Percentiles rank a stretch among this genome's conserved stretches.
Conservation (phyloP, 2,888 invertebrate genomes). For the Noctua janthina region DNA sequence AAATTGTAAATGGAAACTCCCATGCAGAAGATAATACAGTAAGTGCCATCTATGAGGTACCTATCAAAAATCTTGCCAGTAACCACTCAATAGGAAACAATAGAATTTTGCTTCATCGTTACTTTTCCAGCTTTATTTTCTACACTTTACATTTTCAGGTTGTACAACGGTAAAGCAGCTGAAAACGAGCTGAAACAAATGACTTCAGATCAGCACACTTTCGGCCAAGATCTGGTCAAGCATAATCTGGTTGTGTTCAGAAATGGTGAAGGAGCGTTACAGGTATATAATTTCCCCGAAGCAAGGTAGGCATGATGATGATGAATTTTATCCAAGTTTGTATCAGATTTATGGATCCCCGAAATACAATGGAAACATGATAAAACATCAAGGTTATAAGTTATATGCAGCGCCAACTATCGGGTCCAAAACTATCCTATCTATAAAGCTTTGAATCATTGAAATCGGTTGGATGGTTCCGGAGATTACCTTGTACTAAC, state of each 20-base stretch:
- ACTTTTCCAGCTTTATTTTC: neutral
- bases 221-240: slow-evolving; percentile 97
- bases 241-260: slow-evolving; percentile 99
- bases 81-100: neutral
- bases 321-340: too few species aligned
- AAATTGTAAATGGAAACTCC: neutral
- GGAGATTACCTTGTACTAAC: neutral
- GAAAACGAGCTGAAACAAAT: slow-evolving; percentile 97
- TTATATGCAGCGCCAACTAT: neutral
- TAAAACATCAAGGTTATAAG: neutral
- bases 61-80: too few species aligned
- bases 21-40: too few species aligned
- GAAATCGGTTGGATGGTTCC: neutral
- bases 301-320: neutral
- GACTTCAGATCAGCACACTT: slow-evolving; percentile 93
- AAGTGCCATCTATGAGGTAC: too few species aligned
- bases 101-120: neutral
- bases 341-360: neutral
- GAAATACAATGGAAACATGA: neutral
- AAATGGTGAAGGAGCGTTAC: slow-evolving; percentile 97
- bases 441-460: neutral
- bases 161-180: slow-evolving; percentile 98
- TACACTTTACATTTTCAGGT: slow-evolving; percentile 80
- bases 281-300: slow-evolving; percentile 87
- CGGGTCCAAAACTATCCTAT: neutral